Evolutionary conservation across 2,888 invertebrate species (phyloP), one percentile per base, ranked within the genome.

Genomic region (Orgyia antiqua): DNA sequence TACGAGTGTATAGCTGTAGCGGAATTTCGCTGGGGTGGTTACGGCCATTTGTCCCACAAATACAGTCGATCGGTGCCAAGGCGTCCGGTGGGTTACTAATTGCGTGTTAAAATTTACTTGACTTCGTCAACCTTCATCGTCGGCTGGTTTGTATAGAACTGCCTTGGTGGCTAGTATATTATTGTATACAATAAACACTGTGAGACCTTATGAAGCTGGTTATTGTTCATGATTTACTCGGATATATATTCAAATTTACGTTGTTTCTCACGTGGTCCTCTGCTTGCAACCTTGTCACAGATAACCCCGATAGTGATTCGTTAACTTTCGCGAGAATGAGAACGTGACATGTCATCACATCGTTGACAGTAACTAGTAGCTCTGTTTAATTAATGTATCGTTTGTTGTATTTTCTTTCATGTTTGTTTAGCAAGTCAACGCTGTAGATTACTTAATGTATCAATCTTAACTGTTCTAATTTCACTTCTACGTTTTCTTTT

Each of bases 71-170:
- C 64, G 68, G 72, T 78, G 82, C 77, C 82, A 82, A 83, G 79
- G 78, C 70, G 63, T 71, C 71, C 64, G 62, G 39, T 63, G 64
- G 63, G 61, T 67, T 72, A 71, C 74, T 77, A 80, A 83, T 83
- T 80, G 78, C 80, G 79, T 80, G 80, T 76, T 78, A 78, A 80
- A 82, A 73, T 80, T 82, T 73, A 79, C 79, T 77, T 76, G 80
- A 80, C 80, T 71, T 70, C 74, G 64, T 72, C 72, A 77, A 74
- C 82, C 80, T 80, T 79, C 73, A 55, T 52, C 45, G 40, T 40
- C 50, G 51, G 43, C 68, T 68, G 61, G 46, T 50, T 36, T 58
- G 58, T 43, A 44, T 51, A 56, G 70, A 69, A 45, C 71, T 56
- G 52, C 48, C 45, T 40, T 41, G 42, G 47, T 44, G 41, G 42